Percentiles rank a stretch among this genome's conserved stretches.
These are phyloP conservation scores for Hartigia nigra DNA, from an alignment of 2,888 invertebrate species.

Conservation along the genomic window DNA sequence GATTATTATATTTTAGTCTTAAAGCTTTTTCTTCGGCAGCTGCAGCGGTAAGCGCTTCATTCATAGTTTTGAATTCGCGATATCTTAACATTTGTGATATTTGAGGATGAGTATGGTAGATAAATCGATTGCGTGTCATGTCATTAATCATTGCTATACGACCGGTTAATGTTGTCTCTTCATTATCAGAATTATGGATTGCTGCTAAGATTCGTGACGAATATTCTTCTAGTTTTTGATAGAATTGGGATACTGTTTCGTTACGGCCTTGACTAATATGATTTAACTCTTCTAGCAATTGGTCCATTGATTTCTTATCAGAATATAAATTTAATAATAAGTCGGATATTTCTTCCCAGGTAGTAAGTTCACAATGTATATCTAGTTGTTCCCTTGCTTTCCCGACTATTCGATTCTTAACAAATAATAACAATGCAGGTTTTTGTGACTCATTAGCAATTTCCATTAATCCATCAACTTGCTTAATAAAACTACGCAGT, in stretches of 20 bases:
- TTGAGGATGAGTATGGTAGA: too few species aligned
- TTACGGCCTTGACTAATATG: conserved; percentile 20
- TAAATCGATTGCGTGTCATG: too few species aligned
- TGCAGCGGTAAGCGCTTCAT: conserved; percentile 15
- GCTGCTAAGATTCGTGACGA: conserved; percentile 18
- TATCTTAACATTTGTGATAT: not conserved
- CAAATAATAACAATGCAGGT: conserved; percentile 18
- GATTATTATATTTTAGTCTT: conserved; percentile 5
- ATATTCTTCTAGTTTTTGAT: conserved; percentile 27
- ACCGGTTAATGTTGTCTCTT: conserved; percentile 1
- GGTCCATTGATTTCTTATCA: too few species aligned
- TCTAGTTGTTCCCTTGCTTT: too few species aligned
- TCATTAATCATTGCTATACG: not conserved
- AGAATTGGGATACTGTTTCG: conserved; percentile 26
- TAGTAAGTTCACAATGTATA: too few species aligned
- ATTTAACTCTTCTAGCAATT: conserved; percentile 18
- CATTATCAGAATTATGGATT: conserved; percentile 14
- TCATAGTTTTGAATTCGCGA: not conserved
- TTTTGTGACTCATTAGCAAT: conserved; percentile 21
- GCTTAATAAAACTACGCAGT: conserved; percentile 29
- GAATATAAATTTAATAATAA: too few species aligned
- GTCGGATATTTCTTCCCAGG: too few species aligned
- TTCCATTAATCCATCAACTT: conserved; percentile 28
- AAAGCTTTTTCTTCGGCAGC: conserved; percentile 18
- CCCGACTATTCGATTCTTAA: conserved; percentile 26